Base-by-base conservation (phyloP, 2,113 vertebrate species). In the Regulus satrapa region DNA sequence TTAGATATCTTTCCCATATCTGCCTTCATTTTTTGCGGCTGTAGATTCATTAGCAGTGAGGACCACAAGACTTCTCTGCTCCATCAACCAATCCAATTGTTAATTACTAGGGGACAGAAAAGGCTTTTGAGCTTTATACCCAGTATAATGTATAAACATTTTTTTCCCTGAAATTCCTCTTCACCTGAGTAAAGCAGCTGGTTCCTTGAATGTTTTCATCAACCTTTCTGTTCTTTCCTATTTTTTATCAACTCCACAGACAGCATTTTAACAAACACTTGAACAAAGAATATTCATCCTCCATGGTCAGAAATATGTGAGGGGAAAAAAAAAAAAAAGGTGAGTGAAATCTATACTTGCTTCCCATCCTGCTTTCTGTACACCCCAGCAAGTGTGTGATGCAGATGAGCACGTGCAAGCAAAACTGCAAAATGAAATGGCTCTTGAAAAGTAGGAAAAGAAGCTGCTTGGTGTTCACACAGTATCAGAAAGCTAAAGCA, bases 331-430 rank as follows among this genome's bases (percentile, higher is more conserved):
- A 59, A 6, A 64, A 73, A 49, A 69, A 59, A 21, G 1, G 4
- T 45, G 4, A 79, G 52, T 55, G 28, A 64, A 79, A 43, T n/a
- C 20, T 78, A 3, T 31, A 29, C 3, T 67, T 81, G 15, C 3
- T 67, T 76, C 56, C 10, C 8, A 56, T 64, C 32, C 18, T 72
- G 12, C 21, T 77, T 91, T 89, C 61, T 59, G 25, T 19, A 41
- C 52, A 20, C 12, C 6, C n/a, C 31, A 63, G 38, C 13, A 20
- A 61, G 12, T 10, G 15, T 36, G 28, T 2, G 19, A 25, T 0
- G 0, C 12, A 12, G 41, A 34, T 20, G 34, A 77, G 7, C 5
- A 21, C n/a, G 15, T 40, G 16, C 31, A 76, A 66, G 19, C 11
- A 84, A 69, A 84, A 73, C 26, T 38, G 31, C 7, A 49, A 61